These are phyloP conservation scores for Hylaeus volcanicus DNA, from an alignment of 1,140 invertebrate species.

Conservation along the genomic window DNA sequence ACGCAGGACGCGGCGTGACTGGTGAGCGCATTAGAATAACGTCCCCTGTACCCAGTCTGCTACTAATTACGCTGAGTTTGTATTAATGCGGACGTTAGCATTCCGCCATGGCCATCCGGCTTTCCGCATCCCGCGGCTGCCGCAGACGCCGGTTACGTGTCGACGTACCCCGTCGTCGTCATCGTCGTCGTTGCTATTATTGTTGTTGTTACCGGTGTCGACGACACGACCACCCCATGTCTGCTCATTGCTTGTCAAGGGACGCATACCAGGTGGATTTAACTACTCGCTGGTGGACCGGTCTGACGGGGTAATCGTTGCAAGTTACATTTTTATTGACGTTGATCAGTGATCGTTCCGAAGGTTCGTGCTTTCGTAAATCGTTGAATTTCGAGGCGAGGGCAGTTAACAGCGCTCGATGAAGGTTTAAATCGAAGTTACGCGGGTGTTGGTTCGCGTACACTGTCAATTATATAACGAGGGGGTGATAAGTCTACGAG, in stretches of 20 bases:
- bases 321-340: no score
- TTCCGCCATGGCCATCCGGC: constrained; percentile 58
- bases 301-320: no score
- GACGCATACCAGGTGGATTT: constrained; percentile 24
- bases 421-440: no score
- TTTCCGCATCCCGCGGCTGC: constrained; percentile 39
- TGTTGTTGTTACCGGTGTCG: constrained; percentile 36
- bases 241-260: constrained; percentile 26
- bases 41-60: constrained; percentile 45
- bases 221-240: constrained; percentile 5
- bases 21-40: constrained; percentile 59
- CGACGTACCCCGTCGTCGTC: constrained; percentile 4
- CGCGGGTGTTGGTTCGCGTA: no score
- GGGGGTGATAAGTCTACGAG: no score
- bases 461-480: no score
- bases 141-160: constrained; percentile 45
- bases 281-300: not conserved
- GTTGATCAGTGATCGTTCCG: no score
- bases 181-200: constrained; percentile 3
- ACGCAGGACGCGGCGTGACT: constrained; percentile 24
- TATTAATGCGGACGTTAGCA: constrained; percentile 73
- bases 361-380: no score
- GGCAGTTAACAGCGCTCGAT: no score
- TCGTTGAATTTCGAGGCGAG: no score
- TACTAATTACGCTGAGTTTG: constrained; percentile 70